A percentile compares a stretch with the other conserved stretches of the same genome.
Evolutionary conservation across 2,797 vertebrate genomes (phyloP).

Genomic region (Chiroxiphia lanceolata): DNA sequence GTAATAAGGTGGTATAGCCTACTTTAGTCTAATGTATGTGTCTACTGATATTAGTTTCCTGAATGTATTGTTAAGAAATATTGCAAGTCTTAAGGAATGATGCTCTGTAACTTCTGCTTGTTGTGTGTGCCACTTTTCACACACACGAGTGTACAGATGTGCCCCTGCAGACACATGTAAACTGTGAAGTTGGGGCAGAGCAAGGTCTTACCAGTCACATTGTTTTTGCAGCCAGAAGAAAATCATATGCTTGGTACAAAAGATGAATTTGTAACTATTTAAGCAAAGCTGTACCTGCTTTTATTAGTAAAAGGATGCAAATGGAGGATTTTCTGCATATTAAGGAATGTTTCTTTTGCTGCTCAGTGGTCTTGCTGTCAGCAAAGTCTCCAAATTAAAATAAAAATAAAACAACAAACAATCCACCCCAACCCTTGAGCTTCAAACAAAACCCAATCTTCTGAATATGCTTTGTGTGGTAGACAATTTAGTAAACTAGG

Average conservation of each 20-base stretch:
- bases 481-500: neutral
- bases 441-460: neutral
- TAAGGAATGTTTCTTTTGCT: neutral
- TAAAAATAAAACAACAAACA: neutral
- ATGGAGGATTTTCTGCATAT: neutral
- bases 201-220: neutral
- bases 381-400: neutral
- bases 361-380: neutral
- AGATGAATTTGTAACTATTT: neutral
- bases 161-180: accelerated
- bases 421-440: neutral
- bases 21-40: neutral
- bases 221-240: neutral
- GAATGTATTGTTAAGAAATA: neutral
- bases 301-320: neutral
- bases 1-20: slow-evolving; percentile 29
- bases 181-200: neutral
- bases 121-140: neutral
- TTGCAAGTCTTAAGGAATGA: neutral
- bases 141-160: neutral
- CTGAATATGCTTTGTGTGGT: neutral
- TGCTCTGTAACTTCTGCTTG: neutral
- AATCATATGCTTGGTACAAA: neutral
- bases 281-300: neutral
- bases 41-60: slow-evolving; percentile 13